Evolutionary conservation across 1,140 invertebrate species (phyloP).

Genomic region (Panagrolaimus sp.): DNA sequence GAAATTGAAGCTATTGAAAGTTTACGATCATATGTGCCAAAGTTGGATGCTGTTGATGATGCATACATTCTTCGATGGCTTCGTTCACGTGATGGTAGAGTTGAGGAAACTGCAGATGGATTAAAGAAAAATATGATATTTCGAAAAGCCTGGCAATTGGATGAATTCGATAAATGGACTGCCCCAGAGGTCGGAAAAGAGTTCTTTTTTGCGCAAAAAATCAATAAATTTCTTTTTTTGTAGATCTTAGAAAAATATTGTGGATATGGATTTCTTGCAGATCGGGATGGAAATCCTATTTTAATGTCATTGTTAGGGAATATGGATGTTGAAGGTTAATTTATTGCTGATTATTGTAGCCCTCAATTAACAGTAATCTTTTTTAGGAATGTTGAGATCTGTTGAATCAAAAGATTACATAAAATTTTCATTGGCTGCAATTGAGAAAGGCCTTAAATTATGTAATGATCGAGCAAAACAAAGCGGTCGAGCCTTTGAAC

Average conservation of each 20-base stretch:
- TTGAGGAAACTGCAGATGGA: conserved; percentile 57
- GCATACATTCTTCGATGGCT: conserved; percentile 53
- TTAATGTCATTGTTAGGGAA: conserved; percentile 59
- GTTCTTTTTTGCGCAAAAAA: too few relatives aligned
- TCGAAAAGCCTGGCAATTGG: conserved; percentile 56
- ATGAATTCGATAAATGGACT: conserved; percentile 51
- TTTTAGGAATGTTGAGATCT: conserved; percentile 50
- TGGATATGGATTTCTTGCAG: conserved; percentile 55
- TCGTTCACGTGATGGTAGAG: conserved; percentile 55
- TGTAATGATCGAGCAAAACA: conserved; percentile 50
- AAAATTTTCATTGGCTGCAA: conserved; percentile 59
- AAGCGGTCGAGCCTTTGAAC: conserved; percentile 59
- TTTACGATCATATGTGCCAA: conserved; percentile 23
- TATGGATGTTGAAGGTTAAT: conserved; percentile 57
- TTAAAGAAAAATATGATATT: conserved; percentile 56
- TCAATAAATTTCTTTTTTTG: too few relatives aligned
- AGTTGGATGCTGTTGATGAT: conserved; percentile 37
- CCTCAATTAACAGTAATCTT: background rate
- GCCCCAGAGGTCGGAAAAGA: conserved; percentile 39
- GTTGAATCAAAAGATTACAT: conserved; percentile 58
- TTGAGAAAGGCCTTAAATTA: conserved; percentile 55
- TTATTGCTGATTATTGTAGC: background rate
- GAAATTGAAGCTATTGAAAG: conserved; percentile 3
- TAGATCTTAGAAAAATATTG: conserved; percentile 59
- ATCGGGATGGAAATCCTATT: conserved; percentile 58